Conservation (phyloP, 2,113 vertebrate genomes). For the Panurus biarmicus region DNA sequence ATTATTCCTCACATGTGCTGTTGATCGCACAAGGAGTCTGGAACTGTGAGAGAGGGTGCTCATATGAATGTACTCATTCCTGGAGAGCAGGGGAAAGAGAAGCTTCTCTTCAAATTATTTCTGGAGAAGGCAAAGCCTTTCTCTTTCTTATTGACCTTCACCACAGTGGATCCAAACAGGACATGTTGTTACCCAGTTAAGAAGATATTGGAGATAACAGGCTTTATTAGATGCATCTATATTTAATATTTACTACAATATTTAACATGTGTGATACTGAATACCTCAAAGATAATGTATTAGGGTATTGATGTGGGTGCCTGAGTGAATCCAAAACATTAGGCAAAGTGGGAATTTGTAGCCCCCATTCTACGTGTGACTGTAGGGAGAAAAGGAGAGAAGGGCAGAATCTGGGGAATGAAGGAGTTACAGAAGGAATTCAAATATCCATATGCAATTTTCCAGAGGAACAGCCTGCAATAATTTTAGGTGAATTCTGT, state of each 20-base stretch:
- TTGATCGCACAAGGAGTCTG: neutral
- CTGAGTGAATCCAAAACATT: neutral
- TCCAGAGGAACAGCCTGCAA: neutral
- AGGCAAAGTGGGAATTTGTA: neutral
- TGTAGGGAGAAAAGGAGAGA: neutral
- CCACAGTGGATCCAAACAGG: neutral
- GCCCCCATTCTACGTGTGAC: neutral
- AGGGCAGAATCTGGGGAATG: neutral
- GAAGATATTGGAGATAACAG: neutral
- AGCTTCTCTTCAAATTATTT: neutral
- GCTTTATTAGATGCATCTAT: neutral
- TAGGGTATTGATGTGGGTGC: neutral
- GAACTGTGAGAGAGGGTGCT: neutral
- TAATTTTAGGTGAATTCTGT: neutral
- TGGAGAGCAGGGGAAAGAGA: neutral
- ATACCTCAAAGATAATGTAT: neutral
- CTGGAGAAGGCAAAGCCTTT: neutral
- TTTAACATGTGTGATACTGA: neutral
- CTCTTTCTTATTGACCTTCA: neutral
- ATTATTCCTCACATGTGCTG: neutral
- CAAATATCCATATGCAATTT: neutral
- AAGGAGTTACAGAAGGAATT: neutral
- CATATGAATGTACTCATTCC: neutral
- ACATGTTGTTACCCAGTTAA: neutral
- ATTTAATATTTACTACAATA: neutral